Evolutionary conservation across 2,113 vertebrate species (phyloP), one percentile per base, ranked within the genome.

Genomic region (Psettodes erumei): DNA sequence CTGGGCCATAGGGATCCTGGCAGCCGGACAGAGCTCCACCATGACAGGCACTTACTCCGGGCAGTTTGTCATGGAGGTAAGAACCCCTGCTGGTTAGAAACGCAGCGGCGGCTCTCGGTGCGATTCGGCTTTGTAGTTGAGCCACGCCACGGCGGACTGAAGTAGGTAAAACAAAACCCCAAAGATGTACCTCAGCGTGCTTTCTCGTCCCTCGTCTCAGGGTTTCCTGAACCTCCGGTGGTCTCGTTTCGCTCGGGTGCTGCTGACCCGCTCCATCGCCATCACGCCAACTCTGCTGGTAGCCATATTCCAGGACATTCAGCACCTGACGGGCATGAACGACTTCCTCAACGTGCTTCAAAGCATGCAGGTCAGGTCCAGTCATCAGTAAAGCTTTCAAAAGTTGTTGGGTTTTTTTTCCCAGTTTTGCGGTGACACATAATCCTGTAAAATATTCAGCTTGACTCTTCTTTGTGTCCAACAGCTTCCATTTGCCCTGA

Each of bases 21-120:
- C 98, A 11, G 98, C 98, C 0, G 98, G 98, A 23, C 98, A 99
- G 94, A 99, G 98, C 91, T 99, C 98, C 25, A 99, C 98, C 13
- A 99, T 99, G 98, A 99, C 98, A 0, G 98, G 98, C 47, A 99
- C 98, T 0, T 99, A 99, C 82, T 98, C 98, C 0, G 98, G 98
- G 18, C 98, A 99, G 94, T 99, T 99, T 47, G 98, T 98, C 25
- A 99, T 99, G 98, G 98, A 99, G 96, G 98, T 98, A 82, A 13
- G 61, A 50, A 15, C 8, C 4, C 2, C 18, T 37, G 3, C 18
- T 65, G n/a, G 5, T 16, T 23, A 5, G 23, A 37, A n/a, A 8
- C 19, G 2, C 33, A 18, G 6, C 21, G 7, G 15, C 6, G 15
- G 54, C 18, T 56, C 33, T n/a, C n/a, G n/a, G n/a, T n/a, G n/a